phyloP scores from a whole-genome alignment of 1,140 invertebrate genomes.

The Drosophila willistoni region DNA sequence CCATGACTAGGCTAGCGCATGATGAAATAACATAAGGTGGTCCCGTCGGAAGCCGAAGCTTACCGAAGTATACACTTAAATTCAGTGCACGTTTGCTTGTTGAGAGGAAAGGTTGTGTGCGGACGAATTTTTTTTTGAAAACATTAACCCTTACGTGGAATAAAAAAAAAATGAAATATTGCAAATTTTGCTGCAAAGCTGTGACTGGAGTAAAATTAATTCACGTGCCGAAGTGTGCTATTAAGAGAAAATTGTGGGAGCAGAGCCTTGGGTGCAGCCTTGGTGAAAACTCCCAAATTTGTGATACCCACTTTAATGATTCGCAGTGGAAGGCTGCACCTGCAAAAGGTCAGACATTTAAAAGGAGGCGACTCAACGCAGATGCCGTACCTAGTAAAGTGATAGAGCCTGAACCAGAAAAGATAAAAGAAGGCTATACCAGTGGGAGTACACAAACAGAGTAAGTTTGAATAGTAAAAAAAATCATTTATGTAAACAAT shows the following conservation, averaged over 20 bases:
- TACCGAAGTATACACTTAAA: too few relatives aligned
- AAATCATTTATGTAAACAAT: neutral
- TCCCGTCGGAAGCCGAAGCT: too few relatives aligned
- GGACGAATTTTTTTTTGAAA: neutral
- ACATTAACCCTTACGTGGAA: neutral
- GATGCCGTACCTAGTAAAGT: conserved; percentile 5
- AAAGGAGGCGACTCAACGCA: neutral
- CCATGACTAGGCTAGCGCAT: too few relatives aligned
- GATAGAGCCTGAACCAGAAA: conserved; percentile 15
- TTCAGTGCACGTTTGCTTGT: too few relatives aligned
- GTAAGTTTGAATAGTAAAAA: conserved; percentile 1
- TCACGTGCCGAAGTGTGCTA: conserved; percentile 14
- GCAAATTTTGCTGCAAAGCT: conserved; percentile 17
- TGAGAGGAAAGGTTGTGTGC: neutral
- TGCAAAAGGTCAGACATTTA: neutral
- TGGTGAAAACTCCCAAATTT: conserved; percentile 19
- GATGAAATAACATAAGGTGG: too few relatives aligned
- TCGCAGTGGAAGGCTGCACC: neutral
- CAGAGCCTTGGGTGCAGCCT: conserved; percentile 8
- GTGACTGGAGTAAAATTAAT: conserved; percentile 5
- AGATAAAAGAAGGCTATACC: conserved; percentile 17
- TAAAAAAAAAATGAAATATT: conserved; percentile 22
- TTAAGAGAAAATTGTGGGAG: conserved; percentile 24
- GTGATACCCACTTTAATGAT: conserved; percentile 9
- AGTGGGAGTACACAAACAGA: neutral